phyloP scores from a whole-genome alignment of 2,797 vertebrate species.

The Staurois parvus region DNA sequence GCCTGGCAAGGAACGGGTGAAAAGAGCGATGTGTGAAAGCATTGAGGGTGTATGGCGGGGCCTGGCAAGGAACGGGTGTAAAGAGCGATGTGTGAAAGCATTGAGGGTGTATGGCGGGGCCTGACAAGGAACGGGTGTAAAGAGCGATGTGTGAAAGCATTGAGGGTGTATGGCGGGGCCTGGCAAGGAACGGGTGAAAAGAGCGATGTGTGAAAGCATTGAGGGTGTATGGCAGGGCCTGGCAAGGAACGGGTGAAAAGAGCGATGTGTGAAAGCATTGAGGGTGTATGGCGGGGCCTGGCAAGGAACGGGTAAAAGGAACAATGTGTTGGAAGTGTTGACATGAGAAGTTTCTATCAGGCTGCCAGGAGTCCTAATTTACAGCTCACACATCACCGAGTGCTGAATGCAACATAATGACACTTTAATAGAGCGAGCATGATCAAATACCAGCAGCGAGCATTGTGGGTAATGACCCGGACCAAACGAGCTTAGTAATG shows the following conservation, averaged over 20 bases:
- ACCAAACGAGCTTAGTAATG: constrained; percentile 67
- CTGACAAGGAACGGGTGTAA: too few species aligned
- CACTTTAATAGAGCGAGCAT: constrained; percentile 71
- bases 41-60: too few species aligned
- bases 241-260: too few species aligned
- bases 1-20: too few species aligned
- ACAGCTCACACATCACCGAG: constrained; percentile 68
- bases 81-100: background rate
- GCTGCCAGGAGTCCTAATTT: constrained; percentile 67
- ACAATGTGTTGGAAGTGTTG: constrained; percentile 6
- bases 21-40: too few species aligned
- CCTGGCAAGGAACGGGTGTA: constrained; percentile 20
- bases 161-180: too few species aligned
- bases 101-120: too few species aligned
- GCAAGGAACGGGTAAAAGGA: constrained; percentile 31
- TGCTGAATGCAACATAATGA: constrained; percentile 68
- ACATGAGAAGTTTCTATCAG: constrained; percentile 61
- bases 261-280: too few species aligned
- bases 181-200: too few species aligned
- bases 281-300: background rate
- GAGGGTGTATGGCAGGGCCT: too few species aligned
- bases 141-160: too few species aligned
- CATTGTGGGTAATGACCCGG: constrained; percentile 71
- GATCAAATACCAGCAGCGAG: constrained; percentile 69
- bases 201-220: too few species aligned